A percentile compares a stretch with the other conserved stretches of the same genome.
phyloP scores from a whole-genome alignment of 2,113 vertebrate genomes.

The Albula goreensis region DNA sequence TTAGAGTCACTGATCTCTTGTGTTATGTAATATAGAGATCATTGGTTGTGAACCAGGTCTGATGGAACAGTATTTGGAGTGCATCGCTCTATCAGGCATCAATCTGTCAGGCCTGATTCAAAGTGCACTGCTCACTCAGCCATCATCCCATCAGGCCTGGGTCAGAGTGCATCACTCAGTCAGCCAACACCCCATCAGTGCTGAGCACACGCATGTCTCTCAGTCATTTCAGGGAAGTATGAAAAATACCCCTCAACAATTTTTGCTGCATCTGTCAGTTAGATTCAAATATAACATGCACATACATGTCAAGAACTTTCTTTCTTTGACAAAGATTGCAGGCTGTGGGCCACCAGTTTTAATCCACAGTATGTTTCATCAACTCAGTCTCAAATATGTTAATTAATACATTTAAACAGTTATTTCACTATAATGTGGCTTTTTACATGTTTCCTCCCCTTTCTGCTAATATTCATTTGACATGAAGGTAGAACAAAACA shows the following conservation, averaged over 20 bases:
- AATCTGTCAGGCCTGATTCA: background rate
- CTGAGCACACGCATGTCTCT: background rate
- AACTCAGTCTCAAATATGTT: no score
- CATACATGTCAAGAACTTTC: background rate
- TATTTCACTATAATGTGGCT: no score
- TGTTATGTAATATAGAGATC: background rate
- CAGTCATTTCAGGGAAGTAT: background rate
- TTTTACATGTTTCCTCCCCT: background rate
- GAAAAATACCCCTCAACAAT: background rate
- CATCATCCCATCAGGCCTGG: background rate
- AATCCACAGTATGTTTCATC: no score
- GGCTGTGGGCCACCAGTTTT: background rate
- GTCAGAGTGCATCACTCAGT: background rate
- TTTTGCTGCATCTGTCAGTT: background rate
- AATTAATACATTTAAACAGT: no score
- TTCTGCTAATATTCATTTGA: background rate
- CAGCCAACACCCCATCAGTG: background rate
- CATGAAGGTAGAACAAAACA: background rate
- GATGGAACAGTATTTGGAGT: background rate
- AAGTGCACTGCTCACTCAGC: background rate
- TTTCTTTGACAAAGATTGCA: background rate
- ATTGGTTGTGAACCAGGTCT: background rate
- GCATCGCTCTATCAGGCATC: background rate
- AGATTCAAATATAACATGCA: background rate
- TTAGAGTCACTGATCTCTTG: background rate